Evolutionary conservation across 2,888 invertebrate species (phyloP).

Genomic region (Drosophila histrio): DNA sequence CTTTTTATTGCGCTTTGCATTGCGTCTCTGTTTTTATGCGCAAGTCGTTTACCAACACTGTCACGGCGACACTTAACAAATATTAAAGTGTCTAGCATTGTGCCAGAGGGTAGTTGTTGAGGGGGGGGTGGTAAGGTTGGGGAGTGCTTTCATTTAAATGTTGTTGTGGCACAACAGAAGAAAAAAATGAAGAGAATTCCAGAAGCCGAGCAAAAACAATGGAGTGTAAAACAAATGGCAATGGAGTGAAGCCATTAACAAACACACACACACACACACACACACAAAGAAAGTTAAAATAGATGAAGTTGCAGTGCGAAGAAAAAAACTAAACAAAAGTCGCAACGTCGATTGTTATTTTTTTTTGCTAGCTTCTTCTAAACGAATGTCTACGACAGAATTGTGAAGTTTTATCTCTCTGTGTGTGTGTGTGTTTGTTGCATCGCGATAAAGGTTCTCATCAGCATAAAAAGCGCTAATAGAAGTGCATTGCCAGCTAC

Average conservation of each 20-base stretch:
- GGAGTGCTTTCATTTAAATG: slow-evolving; percentile 35
- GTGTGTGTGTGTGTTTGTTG: neutral
- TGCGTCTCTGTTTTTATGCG: slow-evolving; percentile 31
- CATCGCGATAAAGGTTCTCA: neutral
- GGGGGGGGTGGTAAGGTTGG: neutral
- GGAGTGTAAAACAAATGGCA: slow-evolving; percentile 64
- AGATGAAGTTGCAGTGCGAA: slow-evolving; percentile 55
- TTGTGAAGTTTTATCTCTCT: neutral
- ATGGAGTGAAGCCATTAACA: slow-evolving; percentile 72
- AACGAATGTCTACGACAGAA: slow-evolving; percentile 42
- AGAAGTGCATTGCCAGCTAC: neutral
- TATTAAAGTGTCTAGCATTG: slow-evolving; percentile 40
- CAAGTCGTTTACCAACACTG: slow-evolving; percentile 61
- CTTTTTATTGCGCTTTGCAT: slow-evolving; percentile 57
- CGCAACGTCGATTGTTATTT: slow-evolving; percentile 40
- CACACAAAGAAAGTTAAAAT: slow-evolving; percentile 38
- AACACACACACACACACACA: slow-evolving; percentile 41
- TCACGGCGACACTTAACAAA: slow-evolving; percentile 50
- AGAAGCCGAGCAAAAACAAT: slow-evolving; percentile 61
- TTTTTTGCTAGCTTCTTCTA: slow-evolving; percentile 21
- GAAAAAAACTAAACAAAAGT: slow-evolving; percentile 52
- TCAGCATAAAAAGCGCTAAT: slow-evolving; percentile 8
- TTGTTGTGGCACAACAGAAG: neutral
- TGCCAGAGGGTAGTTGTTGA: neutral
- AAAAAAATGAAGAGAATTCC: slow-evolving; percentile 33